These are phyloP conservation scores for Neosalanx taihuensis DNA, from an alignment of 2,797 vertebrate genomes.

Conservation along the genomic window DNA sequence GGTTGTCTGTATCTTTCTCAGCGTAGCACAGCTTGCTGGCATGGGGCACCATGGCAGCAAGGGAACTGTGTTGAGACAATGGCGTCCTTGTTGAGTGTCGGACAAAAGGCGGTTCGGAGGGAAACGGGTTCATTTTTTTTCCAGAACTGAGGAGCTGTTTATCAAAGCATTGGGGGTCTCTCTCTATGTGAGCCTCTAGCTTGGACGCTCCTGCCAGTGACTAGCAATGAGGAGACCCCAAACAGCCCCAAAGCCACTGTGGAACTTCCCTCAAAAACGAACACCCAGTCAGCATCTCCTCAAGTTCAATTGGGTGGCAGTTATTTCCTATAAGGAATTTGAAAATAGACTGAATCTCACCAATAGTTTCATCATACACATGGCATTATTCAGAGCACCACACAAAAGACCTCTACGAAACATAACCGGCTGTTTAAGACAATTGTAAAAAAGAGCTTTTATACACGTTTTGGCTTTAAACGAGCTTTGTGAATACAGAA, in stretches of 20 bases:
- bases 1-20: neutral
- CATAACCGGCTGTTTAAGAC: no score
- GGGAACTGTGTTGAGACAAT: slow-evolving; percentile 37
- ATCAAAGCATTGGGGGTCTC: slow-evolving; percentile 5
- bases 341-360: no score
- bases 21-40: slow-evolving; percentile 34
- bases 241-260: neutral
- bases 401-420: no score
- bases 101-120: slow-evolving; percentile 21
- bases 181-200: neutral
- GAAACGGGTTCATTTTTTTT: neutral
- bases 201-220: neutral
- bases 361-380: no score
- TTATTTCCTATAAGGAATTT: no score
- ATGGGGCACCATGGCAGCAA: slow-evolving; percentile 10
- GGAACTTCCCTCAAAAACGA: no score
- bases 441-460: no score
- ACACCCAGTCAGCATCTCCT: no score
- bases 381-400: no score
- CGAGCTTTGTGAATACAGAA: no score
- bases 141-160: slow-evolving; percentile 13
- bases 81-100: slow-evolving; percentile 44
- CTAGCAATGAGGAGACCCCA: slow-evolving; percentile 1
- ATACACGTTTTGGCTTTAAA: no score
- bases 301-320: no score